Conservation (phyloP, 2,113 vertebrate species). For the Protobothrops mucrosquamatus region DNA sequence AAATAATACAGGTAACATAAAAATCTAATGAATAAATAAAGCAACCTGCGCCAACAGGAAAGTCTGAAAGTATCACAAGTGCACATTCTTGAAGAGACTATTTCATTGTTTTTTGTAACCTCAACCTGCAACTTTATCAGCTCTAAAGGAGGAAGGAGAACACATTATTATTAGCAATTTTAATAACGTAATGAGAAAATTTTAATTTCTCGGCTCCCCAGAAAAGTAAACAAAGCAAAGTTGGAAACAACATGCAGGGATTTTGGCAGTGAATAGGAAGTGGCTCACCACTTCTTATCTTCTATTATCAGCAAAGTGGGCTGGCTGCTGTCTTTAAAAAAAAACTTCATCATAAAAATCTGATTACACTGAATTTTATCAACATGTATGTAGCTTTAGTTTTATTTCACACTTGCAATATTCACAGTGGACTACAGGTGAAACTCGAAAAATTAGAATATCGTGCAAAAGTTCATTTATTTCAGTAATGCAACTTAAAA, state of each 20-base stretch:
- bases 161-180: not conserved
- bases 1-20: not conserved
- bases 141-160: not conserved
- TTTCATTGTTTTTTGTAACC: not conserved
- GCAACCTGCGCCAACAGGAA: not conserved
- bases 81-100: not conserved
- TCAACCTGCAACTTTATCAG: not conserved
- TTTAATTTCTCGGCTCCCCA: not conserved
- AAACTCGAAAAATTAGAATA: no score
- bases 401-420: not conserved
- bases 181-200: not conserved
- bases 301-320: not conserved
- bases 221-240: not conserved
- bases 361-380: not conserved
- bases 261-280: not conserved
- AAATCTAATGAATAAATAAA: not conserved
- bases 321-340: not conserved
- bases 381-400: not conserved
- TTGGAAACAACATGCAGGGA: not conserved
- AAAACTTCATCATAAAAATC: not conserved
- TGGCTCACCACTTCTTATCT: not conserved
- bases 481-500: no score
- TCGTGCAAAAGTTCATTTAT: no score
- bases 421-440: not conserved
- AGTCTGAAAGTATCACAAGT: not conserved